A percentile compares a stretch with the other conserved stretches of the same genome.
Evolutionary conservation across 2,797 vertebrate genomes (phyloP).

Genomic region (Crocodylus rhombifer): DNA sequence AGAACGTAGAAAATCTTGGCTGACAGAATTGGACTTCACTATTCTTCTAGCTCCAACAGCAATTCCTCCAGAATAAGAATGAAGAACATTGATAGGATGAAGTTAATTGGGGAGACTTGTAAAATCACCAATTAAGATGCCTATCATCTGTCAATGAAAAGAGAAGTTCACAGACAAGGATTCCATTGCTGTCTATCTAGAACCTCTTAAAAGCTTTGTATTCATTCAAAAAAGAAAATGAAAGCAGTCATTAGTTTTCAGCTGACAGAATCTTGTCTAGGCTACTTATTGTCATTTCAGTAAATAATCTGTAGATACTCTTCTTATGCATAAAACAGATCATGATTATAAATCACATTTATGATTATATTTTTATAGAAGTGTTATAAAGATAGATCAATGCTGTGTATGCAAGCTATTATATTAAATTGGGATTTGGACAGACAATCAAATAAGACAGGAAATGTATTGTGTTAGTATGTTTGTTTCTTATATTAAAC

Average conservation of each 20-base stretch:
- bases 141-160: background rate
- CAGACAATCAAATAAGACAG: background rate
- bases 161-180: background rate
- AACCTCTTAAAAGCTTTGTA: background rate
- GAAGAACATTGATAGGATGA: background rate
- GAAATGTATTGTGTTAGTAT: background rate
- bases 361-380: constrained; percentile 15
- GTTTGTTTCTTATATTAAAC: background rate
- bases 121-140: background rate
- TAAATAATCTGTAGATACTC: background rate
- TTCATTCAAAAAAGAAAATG: background rate
- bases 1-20: background rate
- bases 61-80: background rate
- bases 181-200: background rate
- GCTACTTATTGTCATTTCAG: background rate
- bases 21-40: background rate
- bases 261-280: background rate
- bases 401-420: background rate
- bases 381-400: background rate
- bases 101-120: background rate
- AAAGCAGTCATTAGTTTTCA: background rate
- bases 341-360: background rate
- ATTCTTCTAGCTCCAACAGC: background rate
- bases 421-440: background rate
- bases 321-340: background rate